Base-by-base conservation (phyloP, 2,888 invertebrate genomes). In the Sphaeridia pumilis region DNA sequence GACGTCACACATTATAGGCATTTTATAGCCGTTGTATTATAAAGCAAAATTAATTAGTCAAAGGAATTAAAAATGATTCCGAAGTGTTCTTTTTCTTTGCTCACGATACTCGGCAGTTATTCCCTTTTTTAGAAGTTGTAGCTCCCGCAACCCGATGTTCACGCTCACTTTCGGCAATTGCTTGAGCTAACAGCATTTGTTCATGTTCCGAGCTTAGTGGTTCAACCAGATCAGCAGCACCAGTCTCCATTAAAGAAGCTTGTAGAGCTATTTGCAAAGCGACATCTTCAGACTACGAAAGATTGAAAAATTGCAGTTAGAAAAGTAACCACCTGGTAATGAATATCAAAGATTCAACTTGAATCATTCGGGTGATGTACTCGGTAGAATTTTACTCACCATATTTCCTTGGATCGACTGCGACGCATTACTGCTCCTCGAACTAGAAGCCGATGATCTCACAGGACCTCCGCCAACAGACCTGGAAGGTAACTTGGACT, bases 241-340 rank as follows among this genome's bases (percentile, higher is more conserved):
- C 63, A 1, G 66, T 28, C 28, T 49, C 54, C 1, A 57, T 12
- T 70, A 87, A 72, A 0, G 88, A 88, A 14, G 84, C 71, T 3
- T 87, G 83, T 22, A 94, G 71, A 0, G 92, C 92, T 65, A 80
- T 79, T 0, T 90, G 90, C 49, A 93, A 70, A 0, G 89, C 92
- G 70, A 92, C 93, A 68, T 94, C 93, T 74, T 93, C 93, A 60
- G 81, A 82, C 82, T 72, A 59, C 45, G 63, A 64, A 48, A 49
- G 31, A 42, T 17, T n/a, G 41, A 14, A 46, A 50, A 24, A 44
- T 35, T 50, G 21, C 27, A 44, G 17, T 38, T 38, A 38, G 10
- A 31, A 31, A 14, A 31, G 31, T 31, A 7, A 31, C 31, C 20
- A 25, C 26, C 14, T 31, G 10, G 5, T 31, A 46, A 36, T 17